Evolutionary conservation across 2,113 vertebrate species (phyloP), one percentile per base, ranked within the genome.

Genomic region (Procavia capensis): DNA sequence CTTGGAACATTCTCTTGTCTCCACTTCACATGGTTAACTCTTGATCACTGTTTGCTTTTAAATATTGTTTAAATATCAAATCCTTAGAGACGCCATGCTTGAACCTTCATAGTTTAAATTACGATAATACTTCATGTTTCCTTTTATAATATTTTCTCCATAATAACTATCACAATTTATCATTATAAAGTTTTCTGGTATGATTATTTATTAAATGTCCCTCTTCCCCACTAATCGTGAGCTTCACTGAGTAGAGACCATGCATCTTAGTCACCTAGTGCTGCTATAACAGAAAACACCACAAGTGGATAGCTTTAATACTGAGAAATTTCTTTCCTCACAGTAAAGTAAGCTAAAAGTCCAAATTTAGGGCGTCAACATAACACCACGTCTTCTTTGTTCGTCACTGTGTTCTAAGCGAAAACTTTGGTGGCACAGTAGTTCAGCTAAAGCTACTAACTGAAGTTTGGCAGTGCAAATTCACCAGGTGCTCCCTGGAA

Each of bases 21-120:
- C 57, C 45, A 2, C 29, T 95, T 95, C 90, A 96, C 64, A 41
- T 82, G 88, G 74, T 31, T 84, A 96, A 72, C 66, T 95, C 91
- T 43, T 80, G 45, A 27, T 93, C 39, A 6, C 43, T 64, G 70
- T 43, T 64, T 31, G 70, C 17, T 79, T 92, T 93, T 94, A 45
- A 47, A 76, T 88, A 85, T 41, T 14, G 64, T 90, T 72, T 86
- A 86, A 78, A 41, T 72, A 83, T 61, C 2, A 63, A 63, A 74
- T 59, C 16, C 47, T 84, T 87, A 72, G 25, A 91, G 25, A 89
- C 86, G 14, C 31, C 36, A 70, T 64, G 68, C 11, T 81, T 86
- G 34, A 76, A 34, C 3, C 16, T 92, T 94, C 84, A 13, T 5
- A 75, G 47, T 90, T 20, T 64, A 85, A 68, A 80, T 3, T 72